These are phyloP conservation scores for Desoria tigrina DNA, from an alignment of 2,888 invertebrate genomes.

Conservation along the genomic window DNA sequence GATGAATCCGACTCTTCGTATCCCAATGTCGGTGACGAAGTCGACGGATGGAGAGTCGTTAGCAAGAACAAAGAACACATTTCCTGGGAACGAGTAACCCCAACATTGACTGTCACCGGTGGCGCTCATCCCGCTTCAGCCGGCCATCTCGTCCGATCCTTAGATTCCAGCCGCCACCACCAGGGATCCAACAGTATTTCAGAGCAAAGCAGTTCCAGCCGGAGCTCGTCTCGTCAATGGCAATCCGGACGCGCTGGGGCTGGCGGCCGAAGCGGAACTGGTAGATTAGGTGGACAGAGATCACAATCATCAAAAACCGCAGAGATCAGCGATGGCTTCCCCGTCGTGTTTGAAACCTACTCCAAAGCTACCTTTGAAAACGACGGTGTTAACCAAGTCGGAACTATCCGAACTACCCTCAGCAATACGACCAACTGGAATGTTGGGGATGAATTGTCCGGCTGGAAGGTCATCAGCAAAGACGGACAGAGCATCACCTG, in stretches of 20 bases:
- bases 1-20: neutral
- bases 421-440: slow-evolving; percentile 15
- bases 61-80: slow-evolving; percentile 20
- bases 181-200: neutral
- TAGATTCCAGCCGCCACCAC: neutral
- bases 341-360: slow-evolving; percentile 18
- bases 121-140: neutral
- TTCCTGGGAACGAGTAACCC: slow-evolving; percentile 23
- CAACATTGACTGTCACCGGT: neutral
- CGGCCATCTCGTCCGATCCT: neutral
- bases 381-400: neutral
- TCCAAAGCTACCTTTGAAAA: slow-evolving; percentile 9
- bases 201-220: too few relatives aligned
- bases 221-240: too few relatives aligned
- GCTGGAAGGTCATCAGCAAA: slow-evolving; percentile 24
- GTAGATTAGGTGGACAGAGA: neutral
- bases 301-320: neutral
- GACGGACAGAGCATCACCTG: slow-evolving; percentile 23
- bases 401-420: slow-evolving; percentile 13
- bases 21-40: slow-evolving; percentile 23
- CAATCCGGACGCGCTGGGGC: neutral
- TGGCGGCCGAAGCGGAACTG: neutral
- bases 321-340: slow-evolving; percentile 16
- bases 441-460: slow-evolving; percentile 22
- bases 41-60: slow-evolving; percentile 22